Conservation (phyloP, 2,113 vertebrate genomes). For the Campylomormyrus numenius region DNA sequence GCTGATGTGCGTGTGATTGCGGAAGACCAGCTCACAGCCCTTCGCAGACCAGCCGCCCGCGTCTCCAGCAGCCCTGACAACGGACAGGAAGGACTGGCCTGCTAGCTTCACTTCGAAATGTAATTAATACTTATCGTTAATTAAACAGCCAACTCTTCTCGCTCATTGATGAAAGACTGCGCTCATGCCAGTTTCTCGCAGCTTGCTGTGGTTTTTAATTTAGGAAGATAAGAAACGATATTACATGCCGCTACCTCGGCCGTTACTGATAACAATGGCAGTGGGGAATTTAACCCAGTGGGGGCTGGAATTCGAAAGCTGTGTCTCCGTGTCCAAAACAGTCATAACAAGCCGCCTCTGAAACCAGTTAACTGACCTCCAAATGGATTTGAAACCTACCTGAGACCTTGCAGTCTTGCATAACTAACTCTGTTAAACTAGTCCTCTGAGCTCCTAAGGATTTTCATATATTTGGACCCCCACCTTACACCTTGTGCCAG, state of each 20-base stretch:
- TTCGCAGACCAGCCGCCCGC: constrained; percentile 81
- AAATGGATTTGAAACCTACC: background rate
- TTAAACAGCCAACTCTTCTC: background rate
- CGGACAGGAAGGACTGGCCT: background rate
- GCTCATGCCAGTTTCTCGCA: background rate
- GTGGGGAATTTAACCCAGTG: background rate
- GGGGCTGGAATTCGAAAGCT: background rate
- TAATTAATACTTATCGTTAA: background rate
- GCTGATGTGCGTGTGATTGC: constrained; percentile 85
- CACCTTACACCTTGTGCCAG: background rate
- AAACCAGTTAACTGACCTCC: background rate
- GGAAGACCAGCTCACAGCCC: constrained; percentile 83
- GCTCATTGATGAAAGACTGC: background rate
- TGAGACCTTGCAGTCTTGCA: background rate
- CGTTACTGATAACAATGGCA: background rate
- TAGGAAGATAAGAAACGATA: background rate
- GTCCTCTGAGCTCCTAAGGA: background rate
- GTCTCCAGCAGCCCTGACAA: constrained; percentile 42
- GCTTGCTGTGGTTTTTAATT: background rate
- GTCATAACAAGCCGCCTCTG: background rate
- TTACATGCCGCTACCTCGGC: background rate
- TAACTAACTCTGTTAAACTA: background rate
- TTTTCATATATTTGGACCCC: background rate
- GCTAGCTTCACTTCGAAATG: background rate
- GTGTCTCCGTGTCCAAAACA: background rate